Conservation (phyloP, 1,140 invertebrate species). For the Ruditapes philippinarum region DNA sequence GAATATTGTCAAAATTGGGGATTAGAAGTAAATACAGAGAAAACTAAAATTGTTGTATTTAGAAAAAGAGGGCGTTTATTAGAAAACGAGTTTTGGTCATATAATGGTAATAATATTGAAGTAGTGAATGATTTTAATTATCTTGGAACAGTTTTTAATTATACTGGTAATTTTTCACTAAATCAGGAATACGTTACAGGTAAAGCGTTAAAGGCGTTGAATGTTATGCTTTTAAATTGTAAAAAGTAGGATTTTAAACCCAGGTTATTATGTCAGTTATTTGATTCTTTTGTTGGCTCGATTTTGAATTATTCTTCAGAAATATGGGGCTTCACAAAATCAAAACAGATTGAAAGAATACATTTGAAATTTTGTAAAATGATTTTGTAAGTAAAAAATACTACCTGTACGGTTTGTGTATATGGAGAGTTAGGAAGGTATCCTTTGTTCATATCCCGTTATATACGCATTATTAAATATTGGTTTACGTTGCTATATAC, state of each 20-base stretch:
- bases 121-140: constrained; percentile 41
- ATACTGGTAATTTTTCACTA: too few relatives aligned
- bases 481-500: neutral
- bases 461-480: neutral
- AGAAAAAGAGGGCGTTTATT: constrained; percentile 48
- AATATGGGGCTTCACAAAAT: neutral
- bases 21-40: constrained; percentile 33
- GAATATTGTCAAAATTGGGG: constrained; percentile 31
- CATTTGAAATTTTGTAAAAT: neutral
- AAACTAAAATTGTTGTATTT: constrained; percentile 56
- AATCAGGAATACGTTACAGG: constrained; percentile 17
- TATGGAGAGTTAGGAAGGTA: neutral
- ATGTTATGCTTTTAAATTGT: constrained; percentile 3
- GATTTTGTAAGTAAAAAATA: neutral
- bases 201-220: constrained; percentile 26
- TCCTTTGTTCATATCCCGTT: neutral
- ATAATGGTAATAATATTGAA: neutral
- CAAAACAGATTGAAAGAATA: neutral
- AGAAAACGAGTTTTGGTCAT: constrained; percentile 26
- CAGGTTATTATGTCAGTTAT: neutral
- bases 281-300: neutral
- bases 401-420: neutral
- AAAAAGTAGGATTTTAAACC: neutral
- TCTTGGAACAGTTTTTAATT: constrained; percentile 32
- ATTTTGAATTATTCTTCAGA: neutral